Evolutionary conservation across 2,888 invertebrate species (phyloP), one percentile per base, ranked within the genome.

Genomic region (Nymphalis urticae): DNA sequence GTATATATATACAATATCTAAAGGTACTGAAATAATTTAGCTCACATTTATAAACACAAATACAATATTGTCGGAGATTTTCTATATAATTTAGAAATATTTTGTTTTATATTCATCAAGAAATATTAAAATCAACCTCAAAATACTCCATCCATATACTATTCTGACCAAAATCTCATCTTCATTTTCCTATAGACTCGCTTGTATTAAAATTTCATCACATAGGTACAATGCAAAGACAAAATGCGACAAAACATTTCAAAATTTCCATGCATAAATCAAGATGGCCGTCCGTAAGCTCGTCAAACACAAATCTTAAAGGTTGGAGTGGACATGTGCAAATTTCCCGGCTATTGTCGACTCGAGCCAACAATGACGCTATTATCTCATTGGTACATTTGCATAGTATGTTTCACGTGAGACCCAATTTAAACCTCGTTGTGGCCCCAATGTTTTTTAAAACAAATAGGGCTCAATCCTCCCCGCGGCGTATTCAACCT

Each of bases 381-480:
- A 81, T 77, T 80, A 80, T 81, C 82, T 87, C 84, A 87, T 85
- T 80, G 85, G 84, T 77, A 83, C 84, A 89, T 90, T 90, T 89
- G 86, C 88, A 87, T 89, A 86, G 82, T 78, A 79, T 80, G 79
- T 82, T 81, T 82, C 83, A 79, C 82, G 80, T 82, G 82, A 82
- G 84, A 77, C 78, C 82, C 83, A 86, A 86, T 89, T 86, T 86
- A 80, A 79, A 77, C 76, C 79, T 82, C 85, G 84, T 85, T 82
- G 82, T 80, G 77, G 80, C 82, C 82, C 83, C 85, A 77, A 81
- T 82, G 85, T 82, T 84, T 82, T 84, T 82, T 85, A 84, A 87
- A 88, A 85, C 87, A 88, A 88, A 88, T 76, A 81, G 80, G 85
- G 82, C 73, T 74, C 72, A 65, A 76, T 75, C 73, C 74, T 75